Percentiles rank a stretch among this genome's conserved stretches.
phyloP scores from a whole-genome alignment of 2,888 invertebrate species.

The Dexiosoma caninum region DNA sequence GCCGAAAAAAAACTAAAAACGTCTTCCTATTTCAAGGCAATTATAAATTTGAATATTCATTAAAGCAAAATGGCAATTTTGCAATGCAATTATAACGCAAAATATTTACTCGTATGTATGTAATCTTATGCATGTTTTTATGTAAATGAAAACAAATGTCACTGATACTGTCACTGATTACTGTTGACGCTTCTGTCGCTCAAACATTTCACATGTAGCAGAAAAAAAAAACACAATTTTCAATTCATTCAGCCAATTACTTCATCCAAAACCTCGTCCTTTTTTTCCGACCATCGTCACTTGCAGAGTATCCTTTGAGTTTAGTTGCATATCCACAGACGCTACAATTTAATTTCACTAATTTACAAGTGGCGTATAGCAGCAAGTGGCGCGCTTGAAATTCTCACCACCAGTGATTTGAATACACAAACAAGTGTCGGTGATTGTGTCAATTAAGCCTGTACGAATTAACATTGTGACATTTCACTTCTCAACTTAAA shows the following conservation, averaged over 20 bases:
- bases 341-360: conserved; percentile 50
- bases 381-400: neutral
- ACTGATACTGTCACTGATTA: conserved; percentile 46
- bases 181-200: conserved; percentile 57
- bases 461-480: conserved; percentile 57
- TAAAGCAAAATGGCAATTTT: too few relatives aligned
- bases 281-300: neutral
- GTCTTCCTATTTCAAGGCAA: too few relatives aligned
- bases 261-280: neutral
- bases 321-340: neutral
- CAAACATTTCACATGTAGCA: conserved; percentile 30
- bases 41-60: too few relatives aligned
- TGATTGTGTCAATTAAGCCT: conserved; percentile 60
- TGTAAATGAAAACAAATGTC: conserved; percentile 20
- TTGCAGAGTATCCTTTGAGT: neutral
- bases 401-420: neutral
- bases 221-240: neutral
- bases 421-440: conserved; percentile 46
- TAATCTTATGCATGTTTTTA: neutral
- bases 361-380: conserved; percentile 55
- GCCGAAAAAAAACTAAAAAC: too few relatives aligned
- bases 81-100: too few relatives aligned
- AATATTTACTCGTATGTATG: neutral
- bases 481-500: conserved; percentile 51
- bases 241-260: conserved; percentile 46